Base-by-base conservation (phyloP, 2,888 invertebrate genomes). In the Linnaemya vulpina region DNA sequence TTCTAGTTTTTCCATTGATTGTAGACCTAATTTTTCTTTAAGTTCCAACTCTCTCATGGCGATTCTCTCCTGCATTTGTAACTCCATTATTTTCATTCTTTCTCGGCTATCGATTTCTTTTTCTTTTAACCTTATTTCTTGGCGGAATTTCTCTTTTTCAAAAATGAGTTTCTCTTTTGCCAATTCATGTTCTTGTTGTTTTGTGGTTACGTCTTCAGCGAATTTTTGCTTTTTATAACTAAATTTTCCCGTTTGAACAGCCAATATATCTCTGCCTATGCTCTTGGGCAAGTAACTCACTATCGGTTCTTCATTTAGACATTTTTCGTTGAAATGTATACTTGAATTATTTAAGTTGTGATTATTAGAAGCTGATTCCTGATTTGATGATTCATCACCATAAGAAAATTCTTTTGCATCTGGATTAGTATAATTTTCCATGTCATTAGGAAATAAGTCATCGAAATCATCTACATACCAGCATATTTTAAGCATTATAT, bases 391-490 rank as follows among this genome's bases (percentile, higher is more conserved):
- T 74, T 80, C 80, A 20, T 67, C 80, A n/a, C 51, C 68, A 17
- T 73, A 80, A 22, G 58, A 74, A 49, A 22, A 10, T 25, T 38
- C 60, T 22, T 60, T 35, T 55, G 49, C 8, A 51, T 8, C 51
- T 35, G 58, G 17, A 2, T 46, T 13, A 3, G 15, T 17, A 49
- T 8, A 30, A 35, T 40, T 58, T 2, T 17, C 49, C 63, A 51
- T 74, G 22, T 74, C 73, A 30, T 58, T 67, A 1, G 80, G 74
- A 58, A 80, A 80, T 51, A 80, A n/a, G 3, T 30, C 3, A 51
- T 80, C 80, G 17, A 80, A 80, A 51, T 80, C 80, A 17, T 80
- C 80, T 20, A 80, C n/a, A n/a, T 67, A 80, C 80, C 80, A 80
- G 30, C 80, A 80, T 20, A 80, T 80, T 60, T 67, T 73, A 15